These are phyloP conservation scores for Anagyrus pseudococci DNA, from an alignment of 2,888 invertebrate species.

Conservation along the genomic window DNA sequence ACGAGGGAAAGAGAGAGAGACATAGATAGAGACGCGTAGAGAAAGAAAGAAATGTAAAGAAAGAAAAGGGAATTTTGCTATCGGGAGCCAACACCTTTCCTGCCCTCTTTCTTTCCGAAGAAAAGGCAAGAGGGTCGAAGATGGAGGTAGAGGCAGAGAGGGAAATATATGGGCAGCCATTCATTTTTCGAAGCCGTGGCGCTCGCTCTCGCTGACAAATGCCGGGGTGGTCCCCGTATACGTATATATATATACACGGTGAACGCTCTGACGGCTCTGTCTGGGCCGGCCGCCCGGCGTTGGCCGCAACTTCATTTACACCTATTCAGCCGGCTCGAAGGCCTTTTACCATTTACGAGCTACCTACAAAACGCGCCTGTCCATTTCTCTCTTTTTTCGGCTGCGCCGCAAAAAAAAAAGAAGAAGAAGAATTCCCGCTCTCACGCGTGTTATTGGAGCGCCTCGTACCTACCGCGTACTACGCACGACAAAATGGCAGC, in stretches of 20 bases:
- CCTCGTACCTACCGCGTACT: slow-evolving; percentile 16
- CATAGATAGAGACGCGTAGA: neutral
- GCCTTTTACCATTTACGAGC: slow-evolving; percentile 55
- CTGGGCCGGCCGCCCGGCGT: slow-evolving; percentile 31
- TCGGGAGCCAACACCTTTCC: neutral
- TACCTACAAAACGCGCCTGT: slow-evolving; percentile 40
- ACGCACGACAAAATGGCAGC: too few species aligned
- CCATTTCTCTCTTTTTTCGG: slow-evolving; percentile 20
- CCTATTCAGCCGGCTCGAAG: slow-evolving; percentile 51
- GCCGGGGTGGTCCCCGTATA: slow-evolving; percentile 52
- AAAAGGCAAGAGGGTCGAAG: neutral
- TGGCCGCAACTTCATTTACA: slow-evolving; percentile 60
- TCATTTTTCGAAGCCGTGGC: slow-evolving; percentile 32
- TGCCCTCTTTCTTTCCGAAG: neutral
- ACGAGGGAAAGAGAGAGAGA: slow-evolving; percentile 6
- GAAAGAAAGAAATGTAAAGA: neutral
- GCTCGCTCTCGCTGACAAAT: slow-evolving; percentile 36
- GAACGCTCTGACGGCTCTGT: neutral
- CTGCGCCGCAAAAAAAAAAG: neutral
- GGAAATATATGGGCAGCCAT: slow-evolving; percentile 28
- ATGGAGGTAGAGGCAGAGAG: slow-evolving; percentile 1
- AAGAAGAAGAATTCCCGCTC: neutral
- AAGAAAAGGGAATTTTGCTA: too few species aligned
- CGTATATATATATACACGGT: too few species aligned
- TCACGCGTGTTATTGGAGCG: neutral